These are phyloP conservation scores for Strix aluco DNA, from an alignment of 2,113 vertebrate genomes.

Conservation along the genomic window DNA sequence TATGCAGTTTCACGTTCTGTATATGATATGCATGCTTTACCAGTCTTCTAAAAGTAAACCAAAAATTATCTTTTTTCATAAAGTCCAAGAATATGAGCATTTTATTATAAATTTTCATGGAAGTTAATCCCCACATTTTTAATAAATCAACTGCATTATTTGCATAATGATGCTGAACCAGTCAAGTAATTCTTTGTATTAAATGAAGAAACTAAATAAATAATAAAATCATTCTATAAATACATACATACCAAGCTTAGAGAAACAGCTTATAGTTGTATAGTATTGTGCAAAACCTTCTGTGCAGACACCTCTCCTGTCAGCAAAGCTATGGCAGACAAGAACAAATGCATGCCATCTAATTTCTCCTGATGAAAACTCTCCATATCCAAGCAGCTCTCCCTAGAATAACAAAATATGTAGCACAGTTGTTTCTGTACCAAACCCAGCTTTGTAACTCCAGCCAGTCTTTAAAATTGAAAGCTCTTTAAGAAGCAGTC, in stretches of 20 bases:
- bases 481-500: not conserved
- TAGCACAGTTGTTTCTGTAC: not conserved
- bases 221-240: not conserved
- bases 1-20: not conserved
- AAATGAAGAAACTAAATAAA: not conserved
- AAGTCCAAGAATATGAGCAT: not conserved
- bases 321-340: not conserved
- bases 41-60: not conserved
- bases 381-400: not conserved
- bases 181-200: not conserved
- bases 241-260: not conserved
- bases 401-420: not conserved
- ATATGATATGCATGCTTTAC: rapidly evolving
- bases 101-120: not conserved
- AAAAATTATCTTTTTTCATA: not conserved
- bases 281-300: not conserved
- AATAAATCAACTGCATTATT: not conserved
- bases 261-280: not conserved
- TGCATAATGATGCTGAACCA: not conserved
- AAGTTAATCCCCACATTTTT: not conserved
- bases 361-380: not conserved
- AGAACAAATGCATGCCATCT: not conserved
- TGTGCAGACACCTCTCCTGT: not conserved
- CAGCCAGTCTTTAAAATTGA: not conserved
- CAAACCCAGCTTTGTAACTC: not conserved